Base-by-base conservation (phyloP, 2,113 vertebrate genomes). In the Trinectes maculatus region DNA sequence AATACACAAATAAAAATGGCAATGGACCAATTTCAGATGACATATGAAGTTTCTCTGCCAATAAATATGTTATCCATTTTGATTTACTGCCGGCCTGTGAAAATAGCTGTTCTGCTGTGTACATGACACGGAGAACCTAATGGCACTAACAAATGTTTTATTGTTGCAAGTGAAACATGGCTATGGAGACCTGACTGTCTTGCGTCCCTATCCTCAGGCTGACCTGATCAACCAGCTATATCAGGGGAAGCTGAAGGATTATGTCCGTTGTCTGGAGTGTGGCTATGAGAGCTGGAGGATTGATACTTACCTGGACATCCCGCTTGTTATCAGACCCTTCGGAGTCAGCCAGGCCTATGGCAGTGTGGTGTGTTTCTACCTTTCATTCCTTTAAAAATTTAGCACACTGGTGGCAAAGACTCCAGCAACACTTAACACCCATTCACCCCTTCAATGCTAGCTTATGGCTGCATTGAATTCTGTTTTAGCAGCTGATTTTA, bases 221-320 rank as follows among this genome's bases (percentile, higher is more conserved):
- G 96, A 99, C 91, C 94, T 99, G 73, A 99, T 99, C 91, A 99
- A 99, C 84, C 96, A 98, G 76, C 93, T 99, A 26, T 99, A 99
- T 87, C 98, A 99, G 91, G 98, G 98, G 74, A 99, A 99, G 76
- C 93, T 99, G 88, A 99, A 99, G 91, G 98, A 99, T 92, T 99
- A 99, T 57, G 98, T 99, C 28, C 94, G 96, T 34, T 99, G 98
- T 86, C 92, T 99, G 67, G 98, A 98, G 88, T 99, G 98, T 78
- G 96, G 97, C 77, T 96, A 99, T 33, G 97, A 99, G 87, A 96
- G 97, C 86, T 99, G 96, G 96, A 94, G 98, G 85, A 98, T 97
- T 22, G 98, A 99, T 89, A 99, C 96, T 0, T 99, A 98, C 83
- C 91, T 99, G 91, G 98, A 99, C 91, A 99, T 99, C 91, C 98